Base-by-base conservation (phyloP, 2,888 invertebrate genomes). In the Plusia festucae region DNA sequence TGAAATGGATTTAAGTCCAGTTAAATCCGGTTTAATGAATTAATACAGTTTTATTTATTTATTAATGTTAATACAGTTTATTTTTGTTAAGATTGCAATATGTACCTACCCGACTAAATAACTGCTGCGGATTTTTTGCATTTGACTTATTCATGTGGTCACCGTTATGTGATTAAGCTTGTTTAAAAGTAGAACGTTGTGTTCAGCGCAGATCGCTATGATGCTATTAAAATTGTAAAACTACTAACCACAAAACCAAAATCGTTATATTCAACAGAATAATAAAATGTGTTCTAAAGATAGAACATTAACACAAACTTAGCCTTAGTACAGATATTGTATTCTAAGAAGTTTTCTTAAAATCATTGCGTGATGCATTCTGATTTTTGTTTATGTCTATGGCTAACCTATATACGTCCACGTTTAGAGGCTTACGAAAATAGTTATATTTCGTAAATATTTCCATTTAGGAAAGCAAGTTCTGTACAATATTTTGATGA, bases 371-470 rank as follows among this genome's bases (percentile, higher is more conserved):
- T 74, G 60, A 70, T 70, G 56, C 60, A 70, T 73, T 74, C 60
- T n/a, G 53, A 53, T 74, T 73, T 73, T 75, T 73, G 75, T 75
- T 73, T 73, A 73, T 75, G 66, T 75, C 75, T 67, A 53, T 59
- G 60, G 66, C 70, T 74, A 73, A 74, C 75, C 73, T 74, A 70
- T 74, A 73, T 61, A 62, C 75, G 70, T 62, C 66, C 59, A 62
- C 56, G 66, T 60, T 61, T 54, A 61, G 58, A 70, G 71, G 52
- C 53, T 75, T 62, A 70, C 75, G 56, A 73, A 75, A 75, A 73
- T 73, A 73, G 70, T 70, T 62, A 73, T 67, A 70, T 73, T 73
- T 75, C 73, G 75, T 73, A 75, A 75, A 73, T 75, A 60, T 32
- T 60, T 66, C 61, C 62, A 57, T 75, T 66, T 75, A 67, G 61